phyloP scores from a whole-genome alignment of 2,113 vertebrate genomes.

The Anser cygnoides region DNA sequence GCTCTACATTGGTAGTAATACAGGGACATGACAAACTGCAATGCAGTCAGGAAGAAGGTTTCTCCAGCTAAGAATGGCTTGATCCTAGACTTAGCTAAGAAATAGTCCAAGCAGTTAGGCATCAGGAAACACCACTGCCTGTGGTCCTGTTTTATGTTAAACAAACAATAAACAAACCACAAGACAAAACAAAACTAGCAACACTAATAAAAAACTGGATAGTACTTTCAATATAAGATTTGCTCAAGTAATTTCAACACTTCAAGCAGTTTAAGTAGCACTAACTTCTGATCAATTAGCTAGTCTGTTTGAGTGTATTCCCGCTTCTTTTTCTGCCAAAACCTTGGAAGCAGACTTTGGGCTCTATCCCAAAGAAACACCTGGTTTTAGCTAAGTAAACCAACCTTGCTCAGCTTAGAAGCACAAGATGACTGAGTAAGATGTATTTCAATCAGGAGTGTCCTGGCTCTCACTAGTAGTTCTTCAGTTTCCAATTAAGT shows the following conservation, averaged over 20 bases:
- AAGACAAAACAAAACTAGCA: not conserved
- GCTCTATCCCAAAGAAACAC: not conserved
- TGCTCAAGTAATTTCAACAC: not conserved
- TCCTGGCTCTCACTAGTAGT: not conserved
- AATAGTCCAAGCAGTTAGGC: not conserved
- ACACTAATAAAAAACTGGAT: not conserved
- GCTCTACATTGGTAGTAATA: not conserved
- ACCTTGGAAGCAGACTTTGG: not conserved
- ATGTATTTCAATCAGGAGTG: not conserved
- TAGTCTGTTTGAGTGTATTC: not conserved
- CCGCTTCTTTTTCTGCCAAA: not conserved
- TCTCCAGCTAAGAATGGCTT: not conserved
- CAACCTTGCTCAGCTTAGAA: not conserved
- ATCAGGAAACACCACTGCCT: not conserved
- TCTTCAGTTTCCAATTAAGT: not conserved
- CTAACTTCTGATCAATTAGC: not conserved
- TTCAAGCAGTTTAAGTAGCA: not conserved
- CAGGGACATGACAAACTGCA: not conserved
- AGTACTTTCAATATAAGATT: not conserved
- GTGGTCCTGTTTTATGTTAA: not conserved
- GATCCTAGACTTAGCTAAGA: not conserved
- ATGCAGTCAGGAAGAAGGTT: not conserved
- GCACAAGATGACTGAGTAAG: not conserved
- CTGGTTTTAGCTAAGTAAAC: not conserved
- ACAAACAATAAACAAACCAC: not conserved